Conservation (phyloP, 2,888 invertebrate genomes). For the Aelia acuminata region DNA sequence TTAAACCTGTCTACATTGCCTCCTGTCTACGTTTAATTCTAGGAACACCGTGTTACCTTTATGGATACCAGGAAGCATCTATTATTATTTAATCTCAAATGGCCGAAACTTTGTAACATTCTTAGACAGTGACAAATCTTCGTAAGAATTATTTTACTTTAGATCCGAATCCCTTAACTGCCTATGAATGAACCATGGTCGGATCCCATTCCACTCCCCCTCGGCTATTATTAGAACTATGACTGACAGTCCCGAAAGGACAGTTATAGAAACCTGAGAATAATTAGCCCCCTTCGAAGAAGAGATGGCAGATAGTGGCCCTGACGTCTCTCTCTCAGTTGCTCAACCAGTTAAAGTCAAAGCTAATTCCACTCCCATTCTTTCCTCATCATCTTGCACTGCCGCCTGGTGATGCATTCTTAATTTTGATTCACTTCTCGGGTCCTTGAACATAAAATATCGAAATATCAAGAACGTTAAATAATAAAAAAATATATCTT, state of each 20-base stretch:
- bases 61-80: too few species aligned
- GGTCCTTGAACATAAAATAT: too few species aligned
- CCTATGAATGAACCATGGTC: neutral
- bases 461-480: too few species aligned
- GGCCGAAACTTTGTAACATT: neutral
- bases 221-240: neutral
- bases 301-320: neutral
- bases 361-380: neutral
- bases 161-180: neutral
- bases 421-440: neutral
- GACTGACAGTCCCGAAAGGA: neutral
- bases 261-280: neutral
- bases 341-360: neutral
- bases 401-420: neutral
- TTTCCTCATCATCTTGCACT: neutral
- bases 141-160: too few species aligned
- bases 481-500: too few species aligned
- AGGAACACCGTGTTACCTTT: too few species aligned
- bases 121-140: too few species aligned
- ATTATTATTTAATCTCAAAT: too few species aligned
- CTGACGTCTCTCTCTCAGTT: neutral
- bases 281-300: neutral
- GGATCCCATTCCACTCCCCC: neutral
- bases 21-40: too few species aligned
- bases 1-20: too few species aligned